A percentile compares a stretch with the other conserved stretches of the same genome.
Conservation (phyloP, 2,888 invertebrate genomes). For the Microctonus brassicae region DNA sequence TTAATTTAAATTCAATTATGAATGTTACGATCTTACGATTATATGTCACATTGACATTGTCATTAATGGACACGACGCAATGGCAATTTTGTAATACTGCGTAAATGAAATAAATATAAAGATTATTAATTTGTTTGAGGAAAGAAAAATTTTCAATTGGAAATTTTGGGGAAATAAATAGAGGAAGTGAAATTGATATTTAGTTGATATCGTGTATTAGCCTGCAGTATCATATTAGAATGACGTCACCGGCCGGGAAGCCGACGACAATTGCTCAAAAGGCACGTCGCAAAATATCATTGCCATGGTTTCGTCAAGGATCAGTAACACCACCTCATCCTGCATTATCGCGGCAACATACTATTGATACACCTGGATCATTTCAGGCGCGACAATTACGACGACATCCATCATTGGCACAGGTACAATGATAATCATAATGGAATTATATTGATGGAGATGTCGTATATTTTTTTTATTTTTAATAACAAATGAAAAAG, state of each 20-base stretch:
- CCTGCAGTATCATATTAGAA: conserved; percentile 62
- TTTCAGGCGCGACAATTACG: conserved; percentile 83
- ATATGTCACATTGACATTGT: conserved; percentile 19
- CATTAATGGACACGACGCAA: background rate
- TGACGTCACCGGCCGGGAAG: conserved; percentile 65
- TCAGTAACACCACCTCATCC: conserved; percentile 82
- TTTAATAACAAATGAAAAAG: too few species aligned
- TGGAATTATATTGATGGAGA: background rate
- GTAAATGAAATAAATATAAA: too few species aligned
- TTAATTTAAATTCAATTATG: background rate
- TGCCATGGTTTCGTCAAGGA: conserved; percentile 91
- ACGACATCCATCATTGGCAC: conserved; percentile 76
- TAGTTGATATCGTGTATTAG: conserved; percentile 54
- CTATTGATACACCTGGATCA: conserved; percentile 90
- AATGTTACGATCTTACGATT: conserved; percentile 11
- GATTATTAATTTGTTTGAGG: too few species aligned
- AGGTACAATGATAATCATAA: conserved; percentile 64
- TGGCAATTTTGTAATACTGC: background rate
- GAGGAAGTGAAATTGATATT: conserved; percentile 29
- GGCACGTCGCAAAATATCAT: conserved; percentile 86
- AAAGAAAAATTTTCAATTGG: too few species aligned
- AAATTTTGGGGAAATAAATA: conserved; percentile 23
- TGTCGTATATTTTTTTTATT: too few species aligned
- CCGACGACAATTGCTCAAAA: conserved; percentile 73
- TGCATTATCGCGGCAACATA: conserved; percentile 85